Evolutionary conservation across 1,140 invertebrate genomes (phyloP), one percentile per base, ranked within the genome.

Genomic region (Acromyrmex echinatior): DNA sequence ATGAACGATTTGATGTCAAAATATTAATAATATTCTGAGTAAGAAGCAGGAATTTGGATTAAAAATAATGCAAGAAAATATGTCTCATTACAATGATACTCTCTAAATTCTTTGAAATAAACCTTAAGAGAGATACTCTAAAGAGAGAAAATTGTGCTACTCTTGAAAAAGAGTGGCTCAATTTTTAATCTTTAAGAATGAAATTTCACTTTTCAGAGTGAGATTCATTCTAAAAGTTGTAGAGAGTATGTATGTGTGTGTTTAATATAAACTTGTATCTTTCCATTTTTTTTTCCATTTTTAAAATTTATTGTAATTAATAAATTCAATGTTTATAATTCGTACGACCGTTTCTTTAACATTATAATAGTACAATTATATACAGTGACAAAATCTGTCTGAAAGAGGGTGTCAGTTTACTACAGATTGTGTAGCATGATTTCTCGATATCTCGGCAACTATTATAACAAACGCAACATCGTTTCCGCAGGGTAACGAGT

Each of bases 401-500:
- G 25, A 63, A 51, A 51, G n/a, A 3, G 25, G 28, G 45, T 35
- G 28, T 31, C 49, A 49, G 39, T n/a, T 60, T 16, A 18, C 9
- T 51, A 18, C 18, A 12, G 25, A 63, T 62, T 21, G 58, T 21
- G 58, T 45, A 62, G 25, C 6, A 18, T 14, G n/a, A 1, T 35
- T 63, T n/a, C 18, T 18, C 25, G 39, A 0, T 62, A 84, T 74
- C 25, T 84, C 70, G 39, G 16, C 68, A 21, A 62, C 56, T 49
- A 84, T 76, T 74, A 56, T 74, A 74, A 84, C 70, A 84, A 84
- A 84, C 80, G 56, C 56, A 56, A 84, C 56, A 31, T 74, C 80
- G 45, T 84, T 84, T 74, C 70, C 56, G 80, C 25, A 21, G 60
- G 58, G 56, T 84, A 84, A 84, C 80, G 80, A 84, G 80, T 84